Evolutionary conservation across 2,888 invertebrate genomes (phyloP), one percentile per base, ranked within the genome.

Genomic region (Coelogynopora nodosa): DNA sequence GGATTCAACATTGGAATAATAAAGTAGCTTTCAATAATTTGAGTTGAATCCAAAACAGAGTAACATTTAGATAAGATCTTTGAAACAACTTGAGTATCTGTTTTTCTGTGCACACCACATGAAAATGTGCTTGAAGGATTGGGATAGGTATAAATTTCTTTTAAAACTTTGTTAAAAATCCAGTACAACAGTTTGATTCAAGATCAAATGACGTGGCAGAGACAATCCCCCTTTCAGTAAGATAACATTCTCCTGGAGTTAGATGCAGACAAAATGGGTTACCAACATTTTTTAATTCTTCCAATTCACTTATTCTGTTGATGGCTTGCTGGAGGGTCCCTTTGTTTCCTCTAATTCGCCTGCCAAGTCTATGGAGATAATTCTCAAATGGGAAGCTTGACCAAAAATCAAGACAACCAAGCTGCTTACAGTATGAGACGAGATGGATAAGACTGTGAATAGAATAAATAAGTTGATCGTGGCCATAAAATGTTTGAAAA

Each of bases 321-420:
- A 80, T 27, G 26, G 80, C 80, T 80, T 80, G 80, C 23, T 27
- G 26, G 5, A 80, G 29, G 80, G 29, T 2, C 23, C 29, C 26
- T 27, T 80, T 80, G 26, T 80, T 26, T 26, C 80, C 80, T 27
- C 80, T 80, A 80, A 80, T 26, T 5, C 29, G 80, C 29, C 80
- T 26, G 5, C 80, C 29, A 27, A 80, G 26, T 27, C 23, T 26
- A 23, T 27, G 26, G 29, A 80, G 80, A 80, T 26, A 80, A 27
- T 27, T 80, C 80, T 80, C 80, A 26, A 23, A 23, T 27, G 26
- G 29, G 29, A 80, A 80, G 80, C 26, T 27, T 80, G 80, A 80
- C 80, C 80, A 80, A 80, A 80, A 80, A 27, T 80, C 80, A 27
- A 80, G 80, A 80, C 29, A 26, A 27, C 80, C 80, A 80, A 80